Conservation (phyloP, 1,140 invertebrate genomes). For the Panagrolaimus sp. region DNA sequence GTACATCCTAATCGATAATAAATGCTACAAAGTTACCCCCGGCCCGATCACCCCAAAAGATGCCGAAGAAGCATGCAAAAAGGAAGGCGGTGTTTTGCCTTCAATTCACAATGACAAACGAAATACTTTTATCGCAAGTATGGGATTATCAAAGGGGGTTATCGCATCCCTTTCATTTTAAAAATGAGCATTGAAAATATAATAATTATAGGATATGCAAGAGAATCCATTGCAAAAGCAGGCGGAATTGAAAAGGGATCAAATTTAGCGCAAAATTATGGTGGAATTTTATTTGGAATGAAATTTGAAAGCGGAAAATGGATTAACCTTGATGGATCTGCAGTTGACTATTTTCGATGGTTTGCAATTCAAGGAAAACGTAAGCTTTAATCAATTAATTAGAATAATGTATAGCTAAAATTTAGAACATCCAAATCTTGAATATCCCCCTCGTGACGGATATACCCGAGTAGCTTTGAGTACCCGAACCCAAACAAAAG, state of each 20-base stretch:
- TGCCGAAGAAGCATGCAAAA: not conserved
- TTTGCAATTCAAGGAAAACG: not conserved
- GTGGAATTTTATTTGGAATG: constrained; percentile 21
- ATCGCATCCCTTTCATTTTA: constrained; percentile 14
- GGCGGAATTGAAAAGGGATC: constrained; percentile 6
- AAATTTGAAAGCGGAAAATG: constrained; percentile 2
- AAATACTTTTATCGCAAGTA: constrained; percentile 20
- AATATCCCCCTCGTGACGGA: not conserved
- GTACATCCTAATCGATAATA: too few relatives aligned
- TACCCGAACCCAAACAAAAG: constrained; percentile 14
- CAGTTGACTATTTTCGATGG: constrained; percentile 22
- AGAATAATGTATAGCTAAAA: too few relatives aligned
- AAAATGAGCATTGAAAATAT: not conserved
- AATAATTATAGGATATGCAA: not conserved
- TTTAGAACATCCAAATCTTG: too few relatives aligned
- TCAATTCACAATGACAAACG: constrained; percentile 20
- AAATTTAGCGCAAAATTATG: constrained; percentile 11
- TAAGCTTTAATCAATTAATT: too few relatives aligned
- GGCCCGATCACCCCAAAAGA: too few relatives aligned
- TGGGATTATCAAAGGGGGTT: not conserved
- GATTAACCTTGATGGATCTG: constrained; percentile 16
- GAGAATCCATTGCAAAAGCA: not conserved
- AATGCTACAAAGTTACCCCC: too few relatives aligned
- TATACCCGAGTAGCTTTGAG: constrained; percentile 18
- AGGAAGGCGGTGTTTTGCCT: constrained; percentile 1